A percentile compares a stretch with the other conserved stretches of the same genome.
These are phyloP conservation scores for Corythornis cristatus DNA, from an alignment of 2,113 vertebrate species.

Conservation along the genomic window DNA sequence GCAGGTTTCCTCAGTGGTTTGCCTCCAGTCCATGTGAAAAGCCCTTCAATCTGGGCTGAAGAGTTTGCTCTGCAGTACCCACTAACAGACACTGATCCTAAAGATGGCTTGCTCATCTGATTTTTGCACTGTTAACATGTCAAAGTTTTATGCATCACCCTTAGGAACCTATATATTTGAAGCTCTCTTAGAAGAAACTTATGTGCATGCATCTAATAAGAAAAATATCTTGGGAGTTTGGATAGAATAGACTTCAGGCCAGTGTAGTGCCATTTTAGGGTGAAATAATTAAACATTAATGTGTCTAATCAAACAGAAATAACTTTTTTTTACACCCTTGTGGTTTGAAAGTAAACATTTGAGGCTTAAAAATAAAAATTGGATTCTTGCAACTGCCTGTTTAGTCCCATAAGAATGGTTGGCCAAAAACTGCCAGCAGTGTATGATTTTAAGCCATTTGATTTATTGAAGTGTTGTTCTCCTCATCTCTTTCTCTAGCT, in stretches of 20 bases:
- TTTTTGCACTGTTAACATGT: neutral
- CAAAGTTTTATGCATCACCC: neutral
- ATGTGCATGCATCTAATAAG: neutral
- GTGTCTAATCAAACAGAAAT: neutral
- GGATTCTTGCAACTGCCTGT: neutral
- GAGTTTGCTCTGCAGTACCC: neutral
- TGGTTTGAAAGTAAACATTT: neutral
- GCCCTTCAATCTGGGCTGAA: neutral
- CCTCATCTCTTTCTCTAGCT: conserved; percentile 73
- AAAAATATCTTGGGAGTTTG: neutral
- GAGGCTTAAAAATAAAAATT: neutral
- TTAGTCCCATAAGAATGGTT: neutral
- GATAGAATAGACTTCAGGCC: neutral
- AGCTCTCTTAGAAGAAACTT: neutral
- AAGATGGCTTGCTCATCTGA: neutral
- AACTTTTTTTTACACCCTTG: neutral
- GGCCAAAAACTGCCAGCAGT: neutral
- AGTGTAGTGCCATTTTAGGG: neutral
- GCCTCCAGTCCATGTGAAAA: neutral
- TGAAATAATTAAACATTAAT: neutral
- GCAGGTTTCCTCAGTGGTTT: neutral
- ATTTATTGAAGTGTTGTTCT: conserved; percentile 27
- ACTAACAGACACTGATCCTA: neutral
- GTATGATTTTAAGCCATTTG: neutral
- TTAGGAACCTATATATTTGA: neutral